Evolutionary conservation across 2,797 vertebrate genomes (phyloP).

Genomic region (Myoxocephalus aenaeus): DNA sequence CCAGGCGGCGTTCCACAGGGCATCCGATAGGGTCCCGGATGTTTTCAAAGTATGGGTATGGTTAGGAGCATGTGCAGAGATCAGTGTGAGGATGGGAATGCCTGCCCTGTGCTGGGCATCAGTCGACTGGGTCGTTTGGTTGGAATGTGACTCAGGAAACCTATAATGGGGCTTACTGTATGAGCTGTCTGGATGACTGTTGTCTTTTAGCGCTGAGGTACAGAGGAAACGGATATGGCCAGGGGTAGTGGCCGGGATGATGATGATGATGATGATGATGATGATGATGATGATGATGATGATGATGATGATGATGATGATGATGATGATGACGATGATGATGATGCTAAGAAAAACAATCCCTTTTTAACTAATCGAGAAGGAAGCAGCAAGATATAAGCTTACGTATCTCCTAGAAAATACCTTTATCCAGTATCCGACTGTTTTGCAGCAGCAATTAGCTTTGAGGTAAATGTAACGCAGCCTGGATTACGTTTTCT

Average conservation of each 20-base stretch:
- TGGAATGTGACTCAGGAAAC: constrained; percentile 81
- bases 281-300: too few relatives aligned
- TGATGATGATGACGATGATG: constrained; percentile 58
- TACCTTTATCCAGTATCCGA: not conserved
- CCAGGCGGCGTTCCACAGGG: constrained; percentile 58
- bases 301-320: constrained; percentile 56
- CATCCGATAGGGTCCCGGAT: constrained; percentile 64
- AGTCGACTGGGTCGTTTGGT: constrained; percentile 74
- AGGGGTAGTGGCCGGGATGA: constrained; percentile 48
- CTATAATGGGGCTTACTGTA: constrained; percentile 69
- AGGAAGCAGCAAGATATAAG: constrained; percentile 3
- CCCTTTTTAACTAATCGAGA: constrained; percentile 14
- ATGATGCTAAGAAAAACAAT: constrained; percentile 44
- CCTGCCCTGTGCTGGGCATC: constrained; percentile 61
- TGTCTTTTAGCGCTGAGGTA: constrained; percentile 72
- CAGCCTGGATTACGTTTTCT: not conserved
- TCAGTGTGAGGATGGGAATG: constrained; percentile 67
- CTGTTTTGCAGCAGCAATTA: not conserved
- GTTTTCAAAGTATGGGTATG: constrained; percentile 66
- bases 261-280: constrained; percentile 58
- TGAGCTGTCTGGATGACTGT: constrained; percentile 61
- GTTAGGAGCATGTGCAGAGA: constrained; percentile 57
- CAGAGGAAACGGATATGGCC: constrained; percentile 72
- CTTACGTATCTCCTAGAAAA: not conserved
- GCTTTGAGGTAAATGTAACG: not conserved